A percentile compares a stretch with the other conserved stretches of the same genome.
Evolutionary conservation across 2,797 vertebrate genomes (phyloP).

Genomic region (Darevskia mixta): DNA sequence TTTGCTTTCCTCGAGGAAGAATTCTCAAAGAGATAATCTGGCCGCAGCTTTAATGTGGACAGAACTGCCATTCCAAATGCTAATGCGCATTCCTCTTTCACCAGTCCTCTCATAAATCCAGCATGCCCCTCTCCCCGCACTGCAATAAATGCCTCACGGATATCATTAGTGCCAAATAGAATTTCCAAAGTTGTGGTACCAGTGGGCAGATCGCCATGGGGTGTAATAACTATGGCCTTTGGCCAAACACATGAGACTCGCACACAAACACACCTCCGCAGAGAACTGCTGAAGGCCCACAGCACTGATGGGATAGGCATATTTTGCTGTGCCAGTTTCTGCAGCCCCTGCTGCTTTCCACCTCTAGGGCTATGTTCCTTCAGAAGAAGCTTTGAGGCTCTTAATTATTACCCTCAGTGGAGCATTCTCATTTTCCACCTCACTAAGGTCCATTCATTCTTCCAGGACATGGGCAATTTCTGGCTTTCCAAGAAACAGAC

Average conservation of each 20-base stretch:
- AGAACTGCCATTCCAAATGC: background rate
- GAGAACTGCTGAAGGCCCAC: background rate
- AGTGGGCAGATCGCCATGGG: background rate
- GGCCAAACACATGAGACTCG: fast-evolving
- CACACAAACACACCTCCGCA: background rate
- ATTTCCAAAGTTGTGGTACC: background rate
- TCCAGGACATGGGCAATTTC: conserved; percentile 10
- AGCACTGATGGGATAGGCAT: background rate
- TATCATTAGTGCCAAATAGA: conserved; percentile 11
- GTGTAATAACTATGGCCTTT: background rate
- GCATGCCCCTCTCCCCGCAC: background rate
- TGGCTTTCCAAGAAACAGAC: conserved; percentile 21
- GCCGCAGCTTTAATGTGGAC: background rate
- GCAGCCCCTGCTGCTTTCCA: background rate
- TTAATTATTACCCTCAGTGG: conserved; percentile 11
- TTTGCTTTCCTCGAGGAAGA: conserved; percentile 45
- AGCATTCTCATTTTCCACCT: conserved; percentile 17
- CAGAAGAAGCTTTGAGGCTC: background rate
- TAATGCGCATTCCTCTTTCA: conserved; percentile 21
- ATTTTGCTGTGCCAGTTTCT: background rate
- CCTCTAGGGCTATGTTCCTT: background rate
- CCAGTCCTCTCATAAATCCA: conserved; percentile 20
- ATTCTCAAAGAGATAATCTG: background rate
- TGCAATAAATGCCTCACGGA: conserved; percentile 22
- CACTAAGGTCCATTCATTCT: conserved; percentile 25